phyloP scores from a whole-genome alignment of 2,797 vertebrate species.

The Chaenodraco wilsoni region DNA sequence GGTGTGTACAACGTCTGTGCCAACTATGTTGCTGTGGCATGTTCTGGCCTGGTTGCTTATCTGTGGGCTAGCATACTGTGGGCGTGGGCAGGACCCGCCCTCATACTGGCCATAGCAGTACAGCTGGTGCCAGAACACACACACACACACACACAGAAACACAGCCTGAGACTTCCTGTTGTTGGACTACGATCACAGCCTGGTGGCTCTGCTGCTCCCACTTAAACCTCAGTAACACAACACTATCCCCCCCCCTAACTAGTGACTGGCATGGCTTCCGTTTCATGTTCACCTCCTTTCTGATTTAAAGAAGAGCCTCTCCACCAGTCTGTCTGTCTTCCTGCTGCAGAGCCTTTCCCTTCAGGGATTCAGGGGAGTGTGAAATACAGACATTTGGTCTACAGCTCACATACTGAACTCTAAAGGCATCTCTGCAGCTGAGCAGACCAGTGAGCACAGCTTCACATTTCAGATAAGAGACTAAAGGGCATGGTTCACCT shows the following conservation, averaged over 20 bases:
- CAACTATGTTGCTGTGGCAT: slow-evolving; percentile 7
- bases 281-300: slow-evolving; percentile 48
- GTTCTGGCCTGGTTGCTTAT: slow-evolving; percentile 25
- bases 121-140: slow-evolving; percentile 52
- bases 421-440: slow-evolving; percentile 3
- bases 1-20: neutral
- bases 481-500: slow-evolving; percentile 1
- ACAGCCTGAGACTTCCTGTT: slow-evolving; percentile 72
- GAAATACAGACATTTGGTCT: slow-evolving; percentile 25
- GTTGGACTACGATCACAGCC: slow-evolving; percentile 62
- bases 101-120: slow-evolving; percentile 33
- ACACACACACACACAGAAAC: slow-evolving; percentile 51
- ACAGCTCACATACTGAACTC: slow-evolving; percentile 21
- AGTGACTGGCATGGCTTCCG: slow-evolving; percentile 37
- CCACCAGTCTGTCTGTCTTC: slow-evolving; percentile 17
- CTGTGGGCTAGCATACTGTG: slow-evolving; percentile 30
- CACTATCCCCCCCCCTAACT: slow-evolving; percentile 44
- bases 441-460: slow-evolving; percentile 4
- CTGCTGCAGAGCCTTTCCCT: slow-evolving; percentile 22
- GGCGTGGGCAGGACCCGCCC: slow-evolving; percentile 35
- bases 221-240: slow-evolving; percentile 36
- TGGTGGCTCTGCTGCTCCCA: slow-evolving; percentile 46
- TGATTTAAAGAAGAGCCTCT: slow-evolving; percentile 46
- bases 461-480: slow-evolving; percentile 5
- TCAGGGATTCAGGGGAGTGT: slow-evolving; percentile 22